Evolutionary conservation across 2,797 vertebrate genomes (phyloP), one percentile per base, ranked within the genome.

Genomic region (Anisognathus igniventris): DNA sequence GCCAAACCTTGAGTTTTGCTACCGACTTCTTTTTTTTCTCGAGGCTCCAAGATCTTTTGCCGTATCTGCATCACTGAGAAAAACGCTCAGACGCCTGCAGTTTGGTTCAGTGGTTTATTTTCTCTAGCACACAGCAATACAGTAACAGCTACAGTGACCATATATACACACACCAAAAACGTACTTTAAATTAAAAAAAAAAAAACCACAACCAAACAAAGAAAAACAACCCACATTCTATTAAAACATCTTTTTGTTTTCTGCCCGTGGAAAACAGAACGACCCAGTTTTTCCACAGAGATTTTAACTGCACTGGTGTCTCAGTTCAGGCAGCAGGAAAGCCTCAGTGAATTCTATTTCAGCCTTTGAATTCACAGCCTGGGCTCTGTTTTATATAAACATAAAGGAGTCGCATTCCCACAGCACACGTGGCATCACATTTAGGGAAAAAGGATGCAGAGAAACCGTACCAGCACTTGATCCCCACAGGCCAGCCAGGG

Each of bases 21-120:
- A 40, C 9, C 24, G 6, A 1, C 6, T 28, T 40, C 6, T 28
- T 44, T 10, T 18, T 4, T 22, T 15, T 6, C 22, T 53, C 12
- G 1, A 28, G 16, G 31, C 4, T 48, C 0, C 3, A 54, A 19
- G 31, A 21, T 18, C 27, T 37, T 37, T 18, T 7, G 7, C 42
- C 20, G 5, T 13, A 25, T 7, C 56, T 14, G 5, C 35, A 24
- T 8, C 18, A 6, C 15, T 2, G 11, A 67, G 20, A 27, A 54
- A 66, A 71, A 64, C 3, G 3, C 19, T 86, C 37, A 13, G 22
- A 45, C 2, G 0, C 0, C 42, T 27, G 47, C 18, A 0, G 0
- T 7, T 51, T 37, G 37, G 19, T 73, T 48, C 51, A 79, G 81
- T 73, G 86, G 74, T 94, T 96, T 95, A 96, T 96, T 95, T 66